A percentile compares a stretch with the other conserved stretches of the same genome.
These are phyloP conservation scores for Wiebesia pumilae DNA, from an alignment of 1,140 invertebrate species.

Conservation along the genomic window DNA sequence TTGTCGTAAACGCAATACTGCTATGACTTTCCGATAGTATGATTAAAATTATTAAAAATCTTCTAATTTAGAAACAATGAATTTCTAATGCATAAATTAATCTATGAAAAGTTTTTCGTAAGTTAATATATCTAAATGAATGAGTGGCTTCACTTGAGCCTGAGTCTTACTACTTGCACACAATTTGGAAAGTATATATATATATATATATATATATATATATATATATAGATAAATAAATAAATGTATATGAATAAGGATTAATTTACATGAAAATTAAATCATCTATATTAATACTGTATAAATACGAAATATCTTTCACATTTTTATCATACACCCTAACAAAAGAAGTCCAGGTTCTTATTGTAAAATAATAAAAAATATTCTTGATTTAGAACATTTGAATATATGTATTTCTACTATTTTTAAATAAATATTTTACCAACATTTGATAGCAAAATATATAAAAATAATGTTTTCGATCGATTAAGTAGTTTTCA, in stretches of 20 bases:
- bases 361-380: background rate
- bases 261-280: background rate
- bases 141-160: background rate
- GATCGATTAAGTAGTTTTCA: background rate
- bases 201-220: no score
- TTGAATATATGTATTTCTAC: background rate
- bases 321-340: background rate
- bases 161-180: conserved; percentile 11
- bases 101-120: background rate
- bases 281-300: background rate
- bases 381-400: background rate
- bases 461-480: background rate
- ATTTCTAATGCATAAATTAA: background rate
- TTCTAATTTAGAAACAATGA: background rate
- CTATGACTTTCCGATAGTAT: no score
- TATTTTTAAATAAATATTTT: background rate
- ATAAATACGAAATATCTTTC: background rate
- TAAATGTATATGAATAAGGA: background rate
- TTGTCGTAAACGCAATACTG: no score
- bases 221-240: background rate
- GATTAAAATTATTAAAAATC: background rate
- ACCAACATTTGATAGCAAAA: background rate
- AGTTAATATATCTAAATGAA: background rate
- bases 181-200: background rate
- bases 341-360: background rate